Evolutionary conservation across 30 jellyfish, hydroid and myxozoan species (phyloP), one percentile per base, ranked within the genome.

Genomic region (Aurelia coerulea): DNA sequence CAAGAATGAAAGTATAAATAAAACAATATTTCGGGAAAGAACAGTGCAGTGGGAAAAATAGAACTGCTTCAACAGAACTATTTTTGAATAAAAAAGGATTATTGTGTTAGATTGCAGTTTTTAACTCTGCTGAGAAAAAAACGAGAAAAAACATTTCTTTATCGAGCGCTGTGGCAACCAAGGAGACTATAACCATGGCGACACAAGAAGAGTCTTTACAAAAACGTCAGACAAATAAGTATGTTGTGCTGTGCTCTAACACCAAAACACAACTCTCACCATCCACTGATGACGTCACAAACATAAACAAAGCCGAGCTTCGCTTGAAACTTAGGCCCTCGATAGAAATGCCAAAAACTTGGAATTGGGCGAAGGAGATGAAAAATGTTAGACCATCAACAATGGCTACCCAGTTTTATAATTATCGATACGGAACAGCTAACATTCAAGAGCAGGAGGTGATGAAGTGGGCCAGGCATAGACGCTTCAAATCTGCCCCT

Each of bases 271-370:
- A 60, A 70, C 34, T 13, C 9, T 39, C 87, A 10, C 17, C 76
- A 9, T 10, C 84, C 54, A 62, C 87, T 29, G 56, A 41, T 39
- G 93, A 73, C 10, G 81, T 84, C 32, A 73, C 59, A 51, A 62
- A 81, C 37, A 29, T 74, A 11, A 77, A 84, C 69, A 58, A 65
- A 18, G 54, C 82, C 13, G 83, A 84, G 65, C 87, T 84, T 37
- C 77, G 93, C 34, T 23, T 84, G 76, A 74, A 84, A 56, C 31
- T 74, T 17, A 78, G 82, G n/a, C 93, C 93, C 6, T 63, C 82
- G n/a, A 78, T 63, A 15, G 84, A 46, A n/a, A 64, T 29, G 76
- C 52, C 69, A 65, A 84, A 59, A 73, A 18, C 66, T 3, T 46
- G 82, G 82, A 52, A 69, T 12, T 85, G 83, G 88, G 67, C 84